A percentile compares a stretch with the other conserved stretches of the same genome.
Evolutionary conservation across 1,140 invertebrate genomes (phyloP).

Genomic region (Mercenaria mercenaria): DNA sequence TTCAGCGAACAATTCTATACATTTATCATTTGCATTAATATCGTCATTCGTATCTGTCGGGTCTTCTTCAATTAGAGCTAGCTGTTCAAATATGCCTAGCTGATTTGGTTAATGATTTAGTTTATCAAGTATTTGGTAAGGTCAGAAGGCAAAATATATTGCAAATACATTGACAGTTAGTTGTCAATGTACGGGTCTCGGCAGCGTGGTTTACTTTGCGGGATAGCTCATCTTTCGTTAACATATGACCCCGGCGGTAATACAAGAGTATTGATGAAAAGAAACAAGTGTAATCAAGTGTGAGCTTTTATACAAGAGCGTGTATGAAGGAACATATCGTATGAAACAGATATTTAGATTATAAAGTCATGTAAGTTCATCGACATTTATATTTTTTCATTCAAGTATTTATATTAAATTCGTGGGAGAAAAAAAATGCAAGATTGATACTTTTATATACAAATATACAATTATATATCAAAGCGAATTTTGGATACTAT

Average conservation of each 20-base stretch:
- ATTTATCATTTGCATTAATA: not conserved
- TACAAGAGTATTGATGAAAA: slow-evolving; percentile 18
- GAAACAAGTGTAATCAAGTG: slow-evolving; percentile 11
- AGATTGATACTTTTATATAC: not conserved
- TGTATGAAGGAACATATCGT: slow-evolving; percentile 4
- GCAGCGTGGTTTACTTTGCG: slow-evolving; percentile 13
- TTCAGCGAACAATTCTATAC: no score
- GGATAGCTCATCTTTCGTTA: slow-evolving; percentile 35
- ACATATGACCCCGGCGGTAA: slow-evolving; percentile 25
- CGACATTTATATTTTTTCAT: slow-evolving; percentile 35
- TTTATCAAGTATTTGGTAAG: slow-evolving; percentile 6
- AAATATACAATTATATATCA: not conserved
- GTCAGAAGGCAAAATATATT: slow-evolving; percentile 52
- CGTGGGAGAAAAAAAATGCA: not conserved
- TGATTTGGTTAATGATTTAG: slow-evolving; percentile 46
- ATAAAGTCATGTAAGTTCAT: slow-evolving; percentile 27
- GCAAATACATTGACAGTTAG: slow-evolving; percentile 29
- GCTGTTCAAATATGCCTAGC: slow-evolving; percentile 27
- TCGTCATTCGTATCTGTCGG: not conserved
- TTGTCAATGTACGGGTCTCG: slow-evolving; percentile 34
- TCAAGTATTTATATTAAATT: slow-evolving; percentile 22
- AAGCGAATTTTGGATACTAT: not conserved
- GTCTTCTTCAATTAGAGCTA: not conserved
- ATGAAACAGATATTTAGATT: slow-evolving; percentile 36
- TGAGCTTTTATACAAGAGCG: not conserved